Conservation (phyloP, 1,140 invertebrate species). For the Charaxes varanes region DNA sequence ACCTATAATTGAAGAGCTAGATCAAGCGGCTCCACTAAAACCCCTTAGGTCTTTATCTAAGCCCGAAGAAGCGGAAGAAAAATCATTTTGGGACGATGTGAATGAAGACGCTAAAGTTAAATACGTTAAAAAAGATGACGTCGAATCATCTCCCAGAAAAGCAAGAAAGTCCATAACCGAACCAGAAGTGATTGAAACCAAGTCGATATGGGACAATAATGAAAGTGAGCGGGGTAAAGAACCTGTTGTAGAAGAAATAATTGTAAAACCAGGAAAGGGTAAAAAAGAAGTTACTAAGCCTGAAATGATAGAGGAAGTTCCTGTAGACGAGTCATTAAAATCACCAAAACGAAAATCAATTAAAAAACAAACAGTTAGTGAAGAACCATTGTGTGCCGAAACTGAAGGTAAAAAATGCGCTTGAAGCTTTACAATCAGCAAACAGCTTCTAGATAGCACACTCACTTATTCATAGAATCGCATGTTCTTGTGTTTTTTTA, state of each 20-base stretch:
- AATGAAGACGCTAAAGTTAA: constrained; percentile 31
- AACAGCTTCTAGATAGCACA: constrained; percentile 54
- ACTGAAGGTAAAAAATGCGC: constrained; percentile 65
- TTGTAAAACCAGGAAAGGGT: constrained; percentile 28
- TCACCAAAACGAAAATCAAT: constrained; percentile 69
- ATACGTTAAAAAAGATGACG: constrained; percentile 32
- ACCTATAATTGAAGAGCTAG: constrained; percentile 29
- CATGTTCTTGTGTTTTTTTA: constrained; percentile 65
- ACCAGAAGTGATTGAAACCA: constrained; percentile 49
- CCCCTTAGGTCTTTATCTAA: constrained; percentile 39
- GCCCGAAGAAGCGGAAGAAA: constrained; percentile 48
- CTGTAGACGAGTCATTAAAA: constrained; percentile 62
- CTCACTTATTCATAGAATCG: constrained; percentile 53
- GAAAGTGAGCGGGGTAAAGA: constrained; percentile 48
- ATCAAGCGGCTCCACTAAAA: constrained; percentile 20
- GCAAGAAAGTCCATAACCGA: constrained; percentile 38
- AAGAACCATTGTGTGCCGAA: constrained; percentile 67
- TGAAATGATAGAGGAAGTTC: constrained; percentile 50
- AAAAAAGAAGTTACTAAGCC: constrained; percentile 45
- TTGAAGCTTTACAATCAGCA: constrained; percentile 57
- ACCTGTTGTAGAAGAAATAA: constrained; percentile 38
- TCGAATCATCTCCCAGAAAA: constrained; percentile 25
- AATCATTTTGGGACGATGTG: constrained; percentile 58
- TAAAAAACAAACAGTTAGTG: constrained; percentile 51
- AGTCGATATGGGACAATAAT: constrained; percentile 52